Evolutionary conservation across 2,888 invertebrate genomes (phyloP).

Genomic region (Automeris io): DNA sequence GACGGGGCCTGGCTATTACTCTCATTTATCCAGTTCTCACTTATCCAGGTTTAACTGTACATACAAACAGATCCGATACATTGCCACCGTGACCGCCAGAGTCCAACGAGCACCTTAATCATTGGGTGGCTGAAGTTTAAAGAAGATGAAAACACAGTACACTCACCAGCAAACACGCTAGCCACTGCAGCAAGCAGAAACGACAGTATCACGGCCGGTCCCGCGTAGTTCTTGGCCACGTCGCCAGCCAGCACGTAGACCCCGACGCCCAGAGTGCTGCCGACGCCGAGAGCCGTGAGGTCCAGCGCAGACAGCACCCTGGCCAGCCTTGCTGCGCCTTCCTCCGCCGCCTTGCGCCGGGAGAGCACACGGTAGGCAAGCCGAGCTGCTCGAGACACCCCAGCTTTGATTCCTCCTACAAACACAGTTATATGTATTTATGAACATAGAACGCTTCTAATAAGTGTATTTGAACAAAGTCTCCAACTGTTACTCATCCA

Average conservation of each 20-base stretch:
- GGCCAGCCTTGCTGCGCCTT: slow-evolving; percentile 73
- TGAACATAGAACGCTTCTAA: too few species aligned
- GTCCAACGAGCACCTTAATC: too few species aligned
- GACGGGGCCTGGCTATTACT: too few species aligned
- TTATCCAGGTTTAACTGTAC: too few species aligned
- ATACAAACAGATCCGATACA: too few species aligned
- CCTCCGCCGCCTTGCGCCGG: slow-evolving; percentile 64
- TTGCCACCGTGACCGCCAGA: too few species aligned
- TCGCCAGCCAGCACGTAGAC: slow-evolving; percentile 93
- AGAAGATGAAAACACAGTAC: too few species aligned
- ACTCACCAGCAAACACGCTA: slow-evolving; percentile 90
- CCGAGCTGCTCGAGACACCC: slow-evolving; percentile 42
- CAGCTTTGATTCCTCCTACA: slow-evolving; percentile 60
- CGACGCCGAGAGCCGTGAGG: slow-evolving; percentile 88
- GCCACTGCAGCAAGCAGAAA: slow-evolving; percentile 94
- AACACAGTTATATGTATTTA: too few species aligned
- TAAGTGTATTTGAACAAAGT: too few species aligned
- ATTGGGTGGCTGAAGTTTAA: too few species aligned
- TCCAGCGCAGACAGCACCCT: slow-evolving; percentile 88
- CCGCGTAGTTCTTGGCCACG: slow-evolving; percentile 87
- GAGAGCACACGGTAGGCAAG: slow-evolving; percentile 57
- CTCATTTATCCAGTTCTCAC: too few species aligned
- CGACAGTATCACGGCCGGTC: slow-evolving; percentile 91
- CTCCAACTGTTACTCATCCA: too few species aligned
- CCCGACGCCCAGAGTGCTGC: slow-evolving; percentile 91